phyloP scores from a whole-genome alignment of 2,797 vertebrate genomes.

The Propithecus perrieri region DNA sequence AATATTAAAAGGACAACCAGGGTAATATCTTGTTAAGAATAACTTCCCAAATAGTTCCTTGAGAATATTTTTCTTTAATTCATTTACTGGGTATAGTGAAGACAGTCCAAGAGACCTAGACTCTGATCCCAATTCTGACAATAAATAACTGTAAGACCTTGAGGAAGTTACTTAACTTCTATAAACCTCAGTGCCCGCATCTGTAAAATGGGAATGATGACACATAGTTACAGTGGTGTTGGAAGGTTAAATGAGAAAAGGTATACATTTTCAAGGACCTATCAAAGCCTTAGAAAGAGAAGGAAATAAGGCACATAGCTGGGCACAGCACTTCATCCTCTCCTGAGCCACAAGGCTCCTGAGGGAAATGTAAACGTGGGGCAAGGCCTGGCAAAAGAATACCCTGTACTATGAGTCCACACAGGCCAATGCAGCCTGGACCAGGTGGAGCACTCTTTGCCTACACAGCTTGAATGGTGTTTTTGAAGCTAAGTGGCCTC shows the following conservation, averaged over 20 bases:
- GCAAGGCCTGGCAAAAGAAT: neutral
- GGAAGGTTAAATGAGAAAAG: neutral
- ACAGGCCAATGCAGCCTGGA: neutral
- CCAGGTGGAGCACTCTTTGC: neutral
- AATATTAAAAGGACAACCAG: conserved; percentile 21
- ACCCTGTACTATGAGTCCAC: neutral
- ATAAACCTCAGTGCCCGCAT: neutral
- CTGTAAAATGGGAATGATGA: neutral
- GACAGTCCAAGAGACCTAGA: too few relatives aligned
- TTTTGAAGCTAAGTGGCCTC: neutral
- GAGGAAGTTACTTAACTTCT: neutral
- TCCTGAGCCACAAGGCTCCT: neutral
- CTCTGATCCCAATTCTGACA: too few relatives aligned
- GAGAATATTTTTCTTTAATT: neutral
- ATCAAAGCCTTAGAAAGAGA: neutral
- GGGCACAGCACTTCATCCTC: neutral
- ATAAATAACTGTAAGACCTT: neutral
- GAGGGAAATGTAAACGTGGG: neutral
- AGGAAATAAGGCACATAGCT: neutral
- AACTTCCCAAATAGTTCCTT: neutral
- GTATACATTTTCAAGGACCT: neutral
- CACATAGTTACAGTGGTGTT: neutral
- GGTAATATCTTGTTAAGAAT: neutral
- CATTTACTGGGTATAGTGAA: too few relatives aligned
- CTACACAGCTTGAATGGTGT: neutral